Percentiles rank a stretch among this genome's conserved stretches.
These are phyloP conservation scores for Champsocephalus esox DNA, from an alignment of 2,797 vertebrate genomes.

Conservation along the genomic window DNA sequence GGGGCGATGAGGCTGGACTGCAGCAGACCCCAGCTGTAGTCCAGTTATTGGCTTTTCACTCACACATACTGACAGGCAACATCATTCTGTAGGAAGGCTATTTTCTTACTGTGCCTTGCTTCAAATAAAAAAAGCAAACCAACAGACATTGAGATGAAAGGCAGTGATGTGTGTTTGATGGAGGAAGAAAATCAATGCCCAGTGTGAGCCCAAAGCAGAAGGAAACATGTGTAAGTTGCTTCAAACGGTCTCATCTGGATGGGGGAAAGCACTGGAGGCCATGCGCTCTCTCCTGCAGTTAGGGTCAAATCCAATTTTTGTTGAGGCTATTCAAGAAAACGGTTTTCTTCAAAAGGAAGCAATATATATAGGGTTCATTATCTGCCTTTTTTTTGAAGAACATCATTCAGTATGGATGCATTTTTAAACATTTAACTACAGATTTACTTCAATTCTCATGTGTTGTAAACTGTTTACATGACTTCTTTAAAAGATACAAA, in stretches of 20 bases:
- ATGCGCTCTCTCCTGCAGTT: conserved; percentile 7
- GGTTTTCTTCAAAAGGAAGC: conserved; percentile 19
- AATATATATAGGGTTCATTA: not conserved
- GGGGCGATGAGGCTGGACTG: conserved; percentile 1
- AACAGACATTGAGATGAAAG: conserved; percentile 70
- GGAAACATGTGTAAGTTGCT: conserved; percentile 66
- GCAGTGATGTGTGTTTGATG: conserved; percentile 64
- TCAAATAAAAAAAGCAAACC: conserved; percentile 40
- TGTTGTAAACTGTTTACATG: not conserved
- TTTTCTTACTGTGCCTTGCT: conserved; percentile 40
- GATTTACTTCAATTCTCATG: not conserved
- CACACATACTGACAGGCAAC: conserved; percentile 59
- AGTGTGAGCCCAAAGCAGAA: conserved; percentile 55
- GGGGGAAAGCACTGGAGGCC: conserved; percentile 45
- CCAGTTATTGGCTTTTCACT: conserved; percentile 38
- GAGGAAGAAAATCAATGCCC: conserved; percentile 68
- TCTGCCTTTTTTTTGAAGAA: not conserved
- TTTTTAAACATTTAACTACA: not conserved
- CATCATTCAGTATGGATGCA: not conserved
- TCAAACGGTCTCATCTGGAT: conserved; percentile 70
- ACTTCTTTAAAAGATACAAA: not conserved
- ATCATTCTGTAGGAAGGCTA: conserved; percentile 43
- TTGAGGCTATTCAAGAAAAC: not conserved
- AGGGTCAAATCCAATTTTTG: conserved; percentile 21
- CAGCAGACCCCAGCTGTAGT: conserved; percentile 30